These are phyloP conservation scores for Gnatocerus cornutus DNA, from an alignment of 2,888 invertebrate species.

Conservation along the genomic window DNA sequence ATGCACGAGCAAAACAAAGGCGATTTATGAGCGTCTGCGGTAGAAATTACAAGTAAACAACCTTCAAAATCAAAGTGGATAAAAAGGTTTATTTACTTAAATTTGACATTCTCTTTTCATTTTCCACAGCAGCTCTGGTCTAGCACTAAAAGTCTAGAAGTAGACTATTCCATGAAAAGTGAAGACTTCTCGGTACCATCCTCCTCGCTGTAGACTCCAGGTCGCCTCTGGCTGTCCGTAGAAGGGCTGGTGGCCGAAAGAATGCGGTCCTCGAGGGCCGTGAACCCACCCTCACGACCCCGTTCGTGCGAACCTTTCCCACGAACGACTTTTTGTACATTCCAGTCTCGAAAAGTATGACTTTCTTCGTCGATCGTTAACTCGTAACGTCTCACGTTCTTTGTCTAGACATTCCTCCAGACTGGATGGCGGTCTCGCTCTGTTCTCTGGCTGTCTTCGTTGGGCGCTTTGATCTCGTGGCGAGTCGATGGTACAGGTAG, in stretches of 20 bases:
- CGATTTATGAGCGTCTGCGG: too few relatives aligned
- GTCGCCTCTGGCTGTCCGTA: background rate
- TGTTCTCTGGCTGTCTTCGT: conserved; percentile 43
- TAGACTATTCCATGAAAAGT: too few relatives aligned
- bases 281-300: conserved; percentile 48
- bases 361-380: conserved; percentile 60
- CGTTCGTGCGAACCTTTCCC: conserved; percentile 67
- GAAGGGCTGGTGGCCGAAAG: conserved; percentile 50
- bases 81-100: too few relatives aligned
- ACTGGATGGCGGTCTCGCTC: conserved; percentile 55
- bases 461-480: conserved; percentile 54
- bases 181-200: background rate
- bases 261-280: conserved; percentile 58
- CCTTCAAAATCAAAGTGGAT: too few relatives aligned
- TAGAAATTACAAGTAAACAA: too few relatives aligned
- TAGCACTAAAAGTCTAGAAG: too few relatives aligned
- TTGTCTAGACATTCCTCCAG: conserved; percentile 67
- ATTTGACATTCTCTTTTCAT: too few relatives aligned
- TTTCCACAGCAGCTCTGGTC: too few relatives aligned
- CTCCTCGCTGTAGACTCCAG: too few relatives aligned
- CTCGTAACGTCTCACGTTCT: conserved; percentile 56
- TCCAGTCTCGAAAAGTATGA: conserved; percentile 65
- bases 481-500: conserved; percentile 55
- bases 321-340: conserved; percentile 70
- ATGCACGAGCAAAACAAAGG: background rate